Evolutionary conservation across 2,888 invertebrate genomes (phyloP).

Genomic region (Acrobasis repandana): DNA sequence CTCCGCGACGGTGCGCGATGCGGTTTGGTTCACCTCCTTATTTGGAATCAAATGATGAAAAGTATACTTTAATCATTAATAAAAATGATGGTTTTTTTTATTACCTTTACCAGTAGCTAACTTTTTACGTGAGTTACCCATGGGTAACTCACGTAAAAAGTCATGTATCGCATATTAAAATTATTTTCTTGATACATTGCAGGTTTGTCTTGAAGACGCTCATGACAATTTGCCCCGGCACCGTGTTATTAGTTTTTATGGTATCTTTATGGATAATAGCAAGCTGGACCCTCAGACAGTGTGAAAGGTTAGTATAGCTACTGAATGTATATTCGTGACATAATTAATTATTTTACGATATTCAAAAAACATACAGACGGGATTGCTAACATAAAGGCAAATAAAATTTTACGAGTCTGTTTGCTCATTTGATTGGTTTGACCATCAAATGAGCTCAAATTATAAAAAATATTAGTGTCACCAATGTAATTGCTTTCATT

Average conservation of each 20-base stretch:
- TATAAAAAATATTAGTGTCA: constrained; percentile 38
- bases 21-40: no score
- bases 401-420: constrained; percentile 32
- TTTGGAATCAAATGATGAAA: no score
- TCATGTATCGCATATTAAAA: not conserved
- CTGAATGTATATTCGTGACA: constrained; percentile 42
- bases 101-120: no score
- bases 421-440: constrained; percentile 33
- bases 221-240: constrained; percentile 99
- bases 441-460: constrained; percentile 20
- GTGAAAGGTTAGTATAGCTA: constrained; percentile 93
- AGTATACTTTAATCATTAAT: no score
- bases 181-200: constrained; percentile 39
- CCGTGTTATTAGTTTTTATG: constrained; percentile 99
- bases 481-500: constrained; percentile 61
- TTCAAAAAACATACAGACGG: constrained; percentile 10
- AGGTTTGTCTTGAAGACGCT: constrained; percentile 97
- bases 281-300: constrained; percentile 98
- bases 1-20: no score
- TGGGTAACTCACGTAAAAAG: no score
- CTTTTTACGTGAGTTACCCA: no score
- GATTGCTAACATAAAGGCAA: constrained; percentile 21
- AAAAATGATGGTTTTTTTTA: no score
- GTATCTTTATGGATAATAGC: constrained; percentile 99
- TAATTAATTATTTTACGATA: constrained; percentile 39